These are phyloP conservation scores for Forbesichthys papilliferus DNA, from an alignment of 2,113 vertebrate genomes.

Conservation along the genomic window DNA sequence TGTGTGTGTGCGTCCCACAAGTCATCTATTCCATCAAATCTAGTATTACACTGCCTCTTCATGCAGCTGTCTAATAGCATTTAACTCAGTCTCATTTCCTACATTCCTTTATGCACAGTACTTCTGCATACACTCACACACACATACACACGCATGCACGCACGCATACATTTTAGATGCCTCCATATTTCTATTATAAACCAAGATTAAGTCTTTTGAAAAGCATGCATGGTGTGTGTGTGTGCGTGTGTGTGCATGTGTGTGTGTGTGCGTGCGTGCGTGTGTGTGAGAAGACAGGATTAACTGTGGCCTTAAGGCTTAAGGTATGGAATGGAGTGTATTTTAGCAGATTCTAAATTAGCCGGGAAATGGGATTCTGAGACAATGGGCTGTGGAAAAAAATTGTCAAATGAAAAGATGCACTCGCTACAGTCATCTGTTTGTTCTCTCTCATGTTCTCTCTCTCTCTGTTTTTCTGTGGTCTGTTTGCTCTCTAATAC, in stretches of 20 bases:
- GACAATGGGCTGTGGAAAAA: constrained; percentile 71
- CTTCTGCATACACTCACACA: constrained; percentile 53
- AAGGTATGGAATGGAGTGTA: constrained; percentile 75
- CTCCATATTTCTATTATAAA: constrained; percentile 65
- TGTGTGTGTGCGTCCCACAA: constrained; percentile 59
- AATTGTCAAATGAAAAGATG: constrained; percentile 71
- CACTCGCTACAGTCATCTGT: constrained; percentile 64
- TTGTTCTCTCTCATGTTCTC: constrained; percentile 64
- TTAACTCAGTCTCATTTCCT: constrained; percentile 72
- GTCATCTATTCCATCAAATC: constrained; percentile 77
- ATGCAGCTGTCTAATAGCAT: constrained; percentile 77
- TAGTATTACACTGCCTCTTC: constrained; percentile 75
- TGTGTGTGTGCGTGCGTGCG: constrained; percentile 33
- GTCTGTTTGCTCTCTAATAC: not conserved
- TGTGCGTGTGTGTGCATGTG: constrained; percentile 17
- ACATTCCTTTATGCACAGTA: constrained; percentile 65
- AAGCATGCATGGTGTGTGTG: constrained; percentile 49
- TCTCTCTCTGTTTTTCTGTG: constrained; percentile 1
- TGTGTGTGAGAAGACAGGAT: constrained; percentile 63
- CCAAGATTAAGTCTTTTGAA: constrained; percentile 76
- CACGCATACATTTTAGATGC: constrained; percentile 67
- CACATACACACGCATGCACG: constrained; percentile 58
- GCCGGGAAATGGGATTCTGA: constrained; percentile 77
- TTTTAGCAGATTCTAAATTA: constrained; percentile 78
- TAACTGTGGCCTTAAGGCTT: constrained; percentile 74